phyloP scores from a whole-genome alignment of 2,113 vertebrate species.

The Mesitornis unicolor region DNA sequence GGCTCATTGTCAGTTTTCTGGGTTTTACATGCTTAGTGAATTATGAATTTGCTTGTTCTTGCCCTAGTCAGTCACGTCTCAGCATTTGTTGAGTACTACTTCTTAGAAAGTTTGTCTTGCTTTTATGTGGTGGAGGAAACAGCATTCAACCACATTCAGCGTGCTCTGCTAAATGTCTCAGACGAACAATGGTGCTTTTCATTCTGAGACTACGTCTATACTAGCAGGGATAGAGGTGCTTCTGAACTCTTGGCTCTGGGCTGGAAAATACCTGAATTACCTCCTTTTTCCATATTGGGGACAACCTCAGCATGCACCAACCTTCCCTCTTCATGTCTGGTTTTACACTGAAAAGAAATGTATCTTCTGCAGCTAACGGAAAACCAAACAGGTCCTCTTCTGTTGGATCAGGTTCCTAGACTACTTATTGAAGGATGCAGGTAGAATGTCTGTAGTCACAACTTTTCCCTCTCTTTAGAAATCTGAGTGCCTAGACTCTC shows the following conservation, averaged over 20 bases:
- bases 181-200: conserved; percentile 42
- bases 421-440: not conserved
- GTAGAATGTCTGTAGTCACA: not conserved
- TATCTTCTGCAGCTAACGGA: not conserved
- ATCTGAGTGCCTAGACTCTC: not conserved
- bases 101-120: conserved; percentile 39
- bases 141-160: not conserved
- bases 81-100: conserved; percentile 18
- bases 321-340: not conserved
- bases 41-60: not conserved
- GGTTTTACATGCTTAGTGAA: not conserved
- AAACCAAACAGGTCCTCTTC: not conserved
- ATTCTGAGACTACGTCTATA: not conserved
- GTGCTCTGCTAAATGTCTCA: not conserved
- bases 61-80: not conserved
- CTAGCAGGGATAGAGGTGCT: not conserved
- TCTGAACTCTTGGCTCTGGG: not conserved
- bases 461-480: not conserved
- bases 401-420: conserved; percentile 4
- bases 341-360: not conserved
- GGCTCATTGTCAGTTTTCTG: not conserved
- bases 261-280: not conserved
- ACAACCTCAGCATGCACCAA: not conserved
- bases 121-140: conserved; percentile 28
- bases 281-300: not conserved